Evolutionary conservation across 1,140 invertebrate genomes (phyloP), one percentile per base, ranked within the genome.

Genomic region (Drosophila pseudoananassae): DNA sequence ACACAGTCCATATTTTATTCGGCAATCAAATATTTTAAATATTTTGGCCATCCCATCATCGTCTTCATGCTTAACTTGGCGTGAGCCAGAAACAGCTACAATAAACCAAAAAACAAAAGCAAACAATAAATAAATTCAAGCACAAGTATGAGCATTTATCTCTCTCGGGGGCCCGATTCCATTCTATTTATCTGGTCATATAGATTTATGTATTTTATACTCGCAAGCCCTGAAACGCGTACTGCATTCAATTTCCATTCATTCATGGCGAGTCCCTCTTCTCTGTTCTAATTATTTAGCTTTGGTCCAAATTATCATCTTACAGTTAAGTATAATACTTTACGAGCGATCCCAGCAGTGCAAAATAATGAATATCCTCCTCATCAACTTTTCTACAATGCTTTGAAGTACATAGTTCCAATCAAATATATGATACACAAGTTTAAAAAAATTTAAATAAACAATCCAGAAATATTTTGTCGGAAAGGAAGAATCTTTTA

Each of bases 21-120:
- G 45, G 25, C 58, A 73, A 76, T 84, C 50, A 55, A 80, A 73
- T 69, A 51, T 55, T 56, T 68, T 57, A 54, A 80, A 84, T 80
- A 77, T 80, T 85, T 84, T 60, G 58, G 53, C 20, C 56, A 76
- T 78, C 53, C 49, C 65, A 50, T 55, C 70, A 52, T 56, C 50
- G 23, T 23, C 45, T 65, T 43, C 29, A 45, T 64, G 50, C 64
- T 71, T 55, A 75, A 31, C 52, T 61, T 72, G 20, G 72, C 52
- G 36, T 66, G 59, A 58, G 65, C 56, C 58, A 46, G 4, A 46
- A 20, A 15, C 38, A 43, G n/a, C 12, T 9, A 36, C 38, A 43
- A 12, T 14, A 14, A 43, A n/a, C 5, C 12, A 15, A 46, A 46
- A 36, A 36, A 10, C 7, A 10, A 46, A 20, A 46, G 9, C 17